A percentile compares a stretch with the other conserved stretches of the same genome.
phyloP scores from a whole-genome alignment of 2,888 invertebrate species.

The Drosophila bunnanda region DNA sequence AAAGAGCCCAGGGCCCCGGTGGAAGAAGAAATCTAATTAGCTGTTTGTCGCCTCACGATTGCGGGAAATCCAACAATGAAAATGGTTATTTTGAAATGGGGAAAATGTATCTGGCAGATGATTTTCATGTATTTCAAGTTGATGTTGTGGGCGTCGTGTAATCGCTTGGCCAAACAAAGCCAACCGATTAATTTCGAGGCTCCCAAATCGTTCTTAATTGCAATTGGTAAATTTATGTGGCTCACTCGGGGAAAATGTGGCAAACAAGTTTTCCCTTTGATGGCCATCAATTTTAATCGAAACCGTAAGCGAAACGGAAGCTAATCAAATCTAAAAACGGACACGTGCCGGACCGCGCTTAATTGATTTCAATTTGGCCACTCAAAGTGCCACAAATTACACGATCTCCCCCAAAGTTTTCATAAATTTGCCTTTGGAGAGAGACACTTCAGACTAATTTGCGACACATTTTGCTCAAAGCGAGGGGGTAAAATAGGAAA shows the following conservation, averaged over 20 bases:
- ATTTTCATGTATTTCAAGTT: background rate
- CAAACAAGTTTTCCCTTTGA: slow-evolving; percentile 23
- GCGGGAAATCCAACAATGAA: slow-evolving; percentile 18
- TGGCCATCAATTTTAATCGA: slow-evolving; percentile 48
- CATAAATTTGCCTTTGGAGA: slow-evolving; percentile 68
- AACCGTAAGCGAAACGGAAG: slow-evolving; percentile 40
- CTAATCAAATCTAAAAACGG: slow-evolving; percentile 48
- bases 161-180: slow-evolving; percentile 29
- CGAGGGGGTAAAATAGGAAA: slow-evolving; percentile 19
- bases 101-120: slow-evolving; percentile 39
- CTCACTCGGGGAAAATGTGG: slow-evolving; percentile 13
- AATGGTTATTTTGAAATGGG: slow-evolving; percentile 9
- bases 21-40: slow-evolving; percentile 30
- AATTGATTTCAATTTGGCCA: slow-evolving; percentile 73
- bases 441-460: slow-evolving; percentile 75
- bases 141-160: slow-evolving; percentile 3
- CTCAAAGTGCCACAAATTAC: slow-evolving; percentile 70
- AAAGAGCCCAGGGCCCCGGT: slow-evolving; percentile 1
- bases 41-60: slow-evolving; percentile 35
- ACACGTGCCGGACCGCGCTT: slow-evolving; percentile 60
- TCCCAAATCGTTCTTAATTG: slow-evolving; percentile 28
- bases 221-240: slow-evolving; percentile 34
- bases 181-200: slow-evolving; percentile 20
- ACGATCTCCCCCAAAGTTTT: slow-evolving; percentile 47
- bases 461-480: slow-evolving; percentile 62